phyloP scores from a whole-genome alignment of 2,888 invertebrate species.

The Nymphalis urticae region DNA sequence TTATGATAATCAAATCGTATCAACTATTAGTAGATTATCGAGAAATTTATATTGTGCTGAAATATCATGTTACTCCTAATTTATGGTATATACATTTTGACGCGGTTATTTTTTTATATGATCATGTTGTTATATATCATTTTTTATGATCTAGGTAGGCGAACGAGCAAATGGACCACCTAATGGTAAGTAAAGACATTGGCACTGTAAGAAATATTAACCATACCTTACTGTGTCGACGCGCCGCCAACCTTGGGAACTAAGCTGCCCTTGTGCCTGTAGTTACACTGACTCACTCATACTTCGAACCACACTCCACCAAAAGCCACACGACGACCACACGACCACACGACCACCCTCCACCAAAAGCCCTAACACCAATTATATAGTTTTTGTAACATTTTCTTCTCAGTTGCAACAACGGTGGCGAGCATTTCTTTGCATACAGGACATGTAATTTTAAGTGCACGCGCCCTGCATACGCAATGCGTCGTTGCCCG shows the following conservation, averaged over 20 bases:
- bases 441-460: constrained; percentile 77
- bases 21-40: constrained; percentile 21
- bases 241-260: no score
- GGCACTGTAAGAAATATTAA: no score
- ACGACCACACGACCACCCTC: no score
- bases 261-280: no score
- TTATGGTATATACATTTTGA: background rate
- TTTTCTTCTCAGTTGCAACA: constrained; percentile 54
- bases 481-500: constrained; percentile 56
- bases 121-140: constrained; percentile 1
- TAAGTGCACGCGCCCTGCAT: constrained; percentile 69
- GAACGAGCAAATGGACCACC: no score
- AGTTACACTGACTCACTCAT: no score
- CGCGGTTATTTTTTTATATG: constrained; percentile 8
- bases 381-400: constrained; percentile 45
- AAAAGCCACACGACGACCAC: no score
- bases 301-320: no score
- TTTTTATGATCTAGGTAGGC: background rate
- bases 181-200: no score
- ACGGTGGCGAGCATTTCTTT: constrained; percentile 62
- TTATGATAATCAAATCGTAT: constrained; percentile 28
- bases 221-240: no score
- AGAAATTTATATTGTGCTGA: constrained; percentile 23
- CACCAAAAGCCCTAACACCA: background rate
- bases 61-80: background rate